Percentiles rank a stretch among this genome's conserved stretches.
These are phyloP conservation scores for Fulmarus glacialis DNA, from an alignment of 2,113 vertebrate species.

Conservation along the genomic window DNA sequence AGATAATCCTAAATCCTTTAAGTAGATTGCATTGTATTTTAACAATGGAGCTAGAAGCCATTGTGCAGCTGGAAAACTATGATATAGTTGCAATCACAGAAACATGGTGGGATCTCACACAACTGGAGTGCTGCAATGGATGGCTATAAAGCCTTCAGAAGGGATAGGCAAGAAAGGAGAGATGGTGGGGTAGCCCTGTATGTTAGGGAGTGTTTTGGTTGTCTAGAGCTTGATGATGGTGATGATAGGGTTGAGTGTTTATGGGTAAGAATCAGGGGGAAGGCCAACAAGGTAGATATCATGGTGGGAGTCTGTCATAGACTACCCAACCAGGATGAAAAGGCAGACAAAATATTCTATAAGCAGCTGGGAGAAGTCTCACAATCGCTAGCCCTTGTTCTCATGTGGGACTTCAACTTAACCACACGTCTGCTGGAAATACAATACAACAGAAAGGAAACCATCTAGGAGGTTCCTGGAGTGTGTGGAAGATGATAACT, in stretches of 20 bases:
- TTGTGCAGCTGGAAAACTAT: background rate
- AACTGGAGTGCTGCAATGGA: background rate
- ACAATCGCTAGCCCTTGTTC: too few relatives aligned
- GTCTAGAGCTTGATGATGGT: background rate
- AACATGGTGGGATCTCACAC: background rate
- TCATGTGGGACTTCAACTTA: too few relatives aligned
- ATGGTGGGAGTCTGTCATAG: background rate
- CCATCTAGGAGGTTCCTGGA: too few relatives aligned
- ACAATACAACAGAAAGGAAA: too few relatives aligned
- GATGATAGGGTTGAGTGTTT: background rate
- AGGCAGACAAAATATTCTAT: too few relatives aligned
- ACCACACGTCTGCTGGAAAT: too few relatives aligned
- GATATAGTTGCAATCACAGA: background rate
- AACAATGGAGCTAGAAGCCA: background rate
- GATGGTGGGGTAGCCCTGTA: background rate
- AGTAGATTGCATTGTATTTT: background rate
- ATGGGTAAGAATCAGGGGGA: background rate
- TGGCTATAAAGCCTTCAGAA: background rate
- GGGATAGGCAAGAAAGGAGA: background rate
- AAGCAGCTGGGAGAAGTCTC: too few relatives aligned
- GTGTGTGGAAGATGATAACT: too few relatives aligned
- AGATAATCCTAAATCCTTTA: background rate
- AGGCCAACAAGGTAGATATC: background rate
- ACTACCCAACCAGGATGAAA: too few relatives aligned
- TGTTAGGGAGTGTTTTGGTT: background rate